Evolutionary conservation across 1,140 invertebrate species (phyloP), one percentile per base, ranked within the genome.

Genomic region (Bombyx mandarina): DNA sequence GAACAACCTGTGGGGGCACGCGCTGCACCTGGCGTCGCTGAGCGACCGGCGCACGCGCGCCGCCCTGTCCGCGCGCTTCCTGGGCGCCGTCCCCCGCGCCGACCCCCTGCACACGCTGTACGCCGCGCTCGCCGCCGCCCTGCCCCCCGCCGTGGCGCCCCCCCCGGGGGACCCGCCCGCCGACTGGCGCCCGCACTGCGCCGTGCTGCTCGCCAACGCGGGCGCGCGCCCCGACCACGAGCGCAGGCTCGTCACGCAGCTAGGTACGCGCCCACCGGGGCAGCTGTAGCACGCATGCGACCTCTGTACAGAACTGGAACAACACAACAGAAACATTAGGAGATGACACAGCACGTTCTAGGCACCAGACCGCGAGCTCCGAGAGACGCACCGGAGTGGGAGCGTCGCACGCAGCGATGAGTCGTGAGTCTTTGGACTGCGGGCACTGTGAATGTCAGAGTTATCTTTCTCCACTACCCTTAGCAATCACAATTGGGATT

Each of bases 41-140:
- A 52, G 61, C 43, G 96, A 97, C 82, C 91, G 93, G 61, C 91
- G 96, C 61, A 94, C 93, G n/a, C 93, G 97, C 73, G 95, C 95
- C 1, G 93, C 92, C 73, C 95, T 98, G 3, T 92, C 96, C 90
- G 93, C 94, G 61, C 92, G 95, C 71, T 99, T 98, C 88, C 93
- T 96, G 26, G 96, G 95, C 73, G 94, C 95, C 53, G 90, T 98
- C 72, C 90, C 94, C 6, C 89, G 91, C 57, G 94, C 94, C 75
- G 96, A 98, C 91, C 96, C 97, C 8, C 85, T 99, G 58, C 96
- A 97, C 88, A 98, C 97, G 22, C 88, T 98, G 2, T 98, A 98
- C 88, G 95, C 98, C 75, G 88, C 97, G 61, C 93, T 97, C 88
- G 96, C 94, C 62, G 95, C 94, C 26, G 90, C 94, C 64, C 91